A percentile compares a stretch with the other conserved stretches of the same genome.
Conservation (phyloP, 1,140 invertebrate species). For the Contarinia nasturtii region DNA sequence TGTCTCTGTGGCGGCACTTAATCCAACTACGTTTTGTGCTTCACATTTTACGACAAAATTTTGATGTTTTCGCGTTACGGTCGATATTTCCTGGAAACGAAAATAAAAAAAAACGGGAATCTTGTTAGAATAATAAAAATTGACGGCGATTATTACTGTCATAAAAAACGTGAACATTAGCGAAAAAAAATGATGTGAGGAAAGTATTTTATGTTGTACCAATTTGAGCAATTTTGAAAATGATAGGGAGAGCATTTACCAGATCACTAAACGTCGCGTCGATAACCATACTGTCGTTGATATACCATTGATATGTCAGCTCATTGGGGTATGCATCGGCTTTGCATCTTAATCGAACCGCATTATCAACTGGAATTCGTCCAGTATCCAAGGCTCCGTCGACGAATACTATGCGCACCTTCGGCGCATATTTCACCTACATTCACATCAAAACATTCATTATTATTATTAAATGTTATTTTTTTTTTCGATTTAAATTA, state of each 20-base stretch:
- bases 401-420: slow-evolving; percentile 39
- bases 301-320: slow-evolving; percentile 50
- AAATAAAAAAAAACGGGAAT: background rate
- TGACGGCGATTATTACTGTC: background rate
- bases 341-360: slow-evolving; percentile 55
- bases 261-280: slow-evolving; percentile 17
- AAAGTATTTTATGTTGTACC: background rate
- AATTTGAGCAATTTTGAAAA: background rate
- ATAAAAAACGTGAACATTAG: background rate
- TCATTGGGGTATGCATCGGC: slow-evolving; percentile 59
- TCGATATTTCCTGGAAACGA: slow-evolving; percentile 29
- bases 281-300: slow-evolving; percentile 44
- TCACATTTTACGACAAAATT: slow-evolving; percentile 62
- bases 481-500: background rate
- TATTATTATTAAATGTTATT: background rate
- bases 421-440: slow-evolving; percentile 74
- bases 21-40: slow-evolving; percentile 58
- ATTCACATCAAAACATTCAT: slow-evolving; percentile 18
- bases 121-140: background rate
- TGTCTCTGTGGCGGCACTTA: slow-evolving; percentile 51
- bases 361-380: slow-evolving; percentile 59
- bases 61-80: slow-evolving; percentile 48
- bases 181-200: background rate
- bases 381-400: slow-evolving; percentile 35
- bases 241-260: background rate